Percentiles rank a stretch among this genome's conserved stretches.
Conservation (phyloP, 2,797 vertebrate genomes). For the Chloroceryle inda region DNA sequence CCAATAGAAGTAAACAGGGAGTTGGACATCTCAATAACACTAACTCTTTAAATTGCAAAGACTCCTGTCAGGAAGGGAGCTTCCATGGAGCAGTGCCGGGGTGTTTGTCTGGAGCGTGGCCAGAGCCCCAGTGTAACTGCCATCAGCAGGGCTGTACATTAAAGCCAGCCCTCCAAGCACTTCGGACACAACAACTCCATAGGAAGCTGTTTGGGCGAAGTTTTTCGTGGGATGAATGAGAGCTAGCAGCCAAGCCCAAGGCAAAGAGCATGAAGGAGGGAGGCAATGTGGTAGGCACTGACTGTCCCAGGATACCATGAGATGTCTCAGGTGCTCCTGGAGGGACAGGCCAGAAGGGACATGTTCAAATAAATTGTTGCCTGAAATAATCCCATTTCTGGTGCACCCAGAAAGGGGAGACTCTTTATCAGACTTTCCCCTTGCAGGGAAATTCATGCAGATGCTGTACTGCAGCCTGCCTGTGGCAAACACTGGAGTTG, state of each 20-base stretch:
- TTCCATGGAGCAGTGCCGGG: background rate
- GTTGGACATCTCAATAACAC: background rate
- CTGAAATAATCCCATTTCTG: background rate
- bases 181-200: background rate
- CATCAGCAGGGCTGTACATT: background rate
- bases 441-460: background rate
- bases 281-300: background rate
- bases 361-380: background rate
- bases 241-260: background rate
- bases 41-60: background rate
- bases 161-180: background rate
- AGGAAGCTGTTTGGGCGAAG: background rate
- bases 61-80: background rate
- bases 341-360: background rate
- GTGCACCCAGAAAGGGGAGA: background rate
- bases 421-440: background rate
- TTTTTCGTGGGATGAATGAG: background rate
- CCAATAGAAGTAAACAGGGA: fast-evolving
- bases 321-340: background rate
- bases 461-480: background rate
- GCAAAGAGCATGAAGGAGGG: background rate
- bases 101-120: fast-evolving
- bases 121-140: background rate
- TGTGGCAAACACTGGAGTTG: fast-evolving
- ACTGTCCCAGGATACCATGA: background rate